Evolutionary conservation across 2,888 invertebrate species (phyloP), one percentile per base, ranked within the genome.

Genomic region (Lissocephala sabroskyi): DNA sequence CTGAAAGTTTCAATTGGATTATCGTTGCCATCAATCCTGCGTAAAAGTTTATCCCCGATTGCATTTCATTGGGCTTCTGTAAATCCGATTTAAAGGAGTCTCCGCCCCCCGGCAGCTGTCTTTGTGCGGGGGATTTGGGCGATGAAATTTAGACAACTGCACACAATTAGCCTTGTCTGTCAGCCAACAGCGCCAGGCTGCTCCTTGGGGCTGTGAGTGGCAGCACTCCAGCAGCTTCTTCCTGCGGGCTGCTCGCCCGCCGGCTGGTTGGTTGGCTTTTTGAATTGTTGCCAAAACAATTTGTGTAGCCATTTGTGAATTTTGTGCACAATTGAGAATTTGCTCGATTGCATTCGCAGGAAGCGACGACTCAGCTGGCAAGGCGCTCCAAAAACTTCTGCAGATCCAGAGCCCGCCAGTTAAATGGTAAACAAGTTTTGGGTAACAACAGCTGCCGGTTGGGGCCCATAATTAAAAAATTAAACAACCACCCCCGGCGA

Each of bases 281-380:
- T 61, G 73, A 62, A 54, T 67, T 65, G 63, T 65, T 73, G 68
- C 63, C 73, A 71, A 67, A 71, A 71, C 65, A 65, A 75, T 71
- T 71, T 71, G 56, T 65, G 68, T 43, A 45, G 52, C n/a, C 47
- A 59, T 59, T 68, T 64, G 14, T 56, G 65, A 54, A 71, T 71
- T 70, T 70, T 65, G 60, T 55, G 67, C 63, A 61, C 59, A 67
- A 71, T 71, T 75, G 63, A 45, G 53, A 71, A 75, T 71, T n/a
- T 67, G 65, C 65, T 76, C 75, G 71, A 71, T 71, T 67, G 71
- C 68, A 63, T 61, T 70, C 59, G 40, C 30, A 40, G 26, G 10
- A 18, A 7, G 1, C 14, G 4, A 19, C 18, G 41, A 10, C 14
- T 33, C 29, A 28, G 19, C 32, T 41, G 17, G 17, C 19, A 1